These are phyloP conservation scores for Sycon ciliatum DNA, from an alignment of 37 sponge, comb jelly and placozoan species.

Conservation along the genomic window DNA sequence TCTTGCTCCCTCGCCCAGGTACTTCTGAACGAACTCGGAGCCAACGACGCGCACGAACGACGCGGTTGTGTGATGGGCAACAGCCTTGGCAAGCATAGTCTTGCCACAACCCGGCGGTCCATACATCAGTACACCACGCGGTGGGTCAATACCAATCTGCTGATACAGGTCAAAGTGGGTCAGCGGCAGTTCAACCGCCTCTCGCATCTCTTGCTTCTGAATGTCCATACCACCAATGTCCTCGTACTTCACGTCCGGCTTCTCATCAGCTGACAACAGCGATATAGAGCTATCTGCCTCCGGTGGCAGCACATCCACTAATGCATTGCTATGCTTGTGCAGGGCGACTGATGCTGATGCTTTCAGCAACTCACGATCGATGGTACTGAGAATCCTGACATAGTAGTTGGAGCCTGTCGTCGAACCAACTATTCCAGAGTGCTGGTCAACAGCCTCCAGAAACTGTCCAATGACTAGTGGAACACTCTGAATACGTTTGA, in stretches of 20 bases:
- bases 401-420: conserved; percentile 85
- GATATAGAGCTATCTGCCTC: conserved; percentile 94
- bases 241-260: conserved; percentile 78
- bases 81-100: conserved; percentile 95
- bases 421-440: conserved; percentile 86
- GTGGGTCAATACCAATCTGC: conserved; percentile 98
- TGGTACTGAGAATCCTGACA: conserved; percentile 89
- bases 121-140: conserved; percentile 94
- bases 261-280: conserved; percentile 86
- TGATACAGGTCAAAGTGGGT: conserved; percentile 95
- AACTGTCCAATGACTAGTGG: conserved; percentile 99
- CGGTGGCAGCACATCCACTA: conserved; percentile 94
- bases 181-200: conserved; percentile 92
- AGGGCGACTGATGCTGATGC: conserved; percentile 91
- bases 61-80: conserved; percentile 80
- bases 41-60: conserved; percentile 94
- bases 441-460: conserved; percentile 94
- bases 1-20: conserved; percentile 93
- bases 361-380: conserved; percentile 91
- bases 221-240: conserved; percentile 97
- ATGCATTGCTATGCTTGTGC: conserved; percentile 95
- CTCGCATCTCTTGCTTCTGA: conserved; percentile 95
- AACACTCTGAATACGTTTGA: conserved; percentile 96
- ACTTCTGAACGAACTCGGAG: conserved; percentile 98
- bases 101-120: conserved; percentile 99